Percentiles rank a stretch among this genome's conserved stretches.
phyloP scores from a whole-genome alignment of 2,797 vertebrate species.

The Cetoscarus ocellatus region DNA sequence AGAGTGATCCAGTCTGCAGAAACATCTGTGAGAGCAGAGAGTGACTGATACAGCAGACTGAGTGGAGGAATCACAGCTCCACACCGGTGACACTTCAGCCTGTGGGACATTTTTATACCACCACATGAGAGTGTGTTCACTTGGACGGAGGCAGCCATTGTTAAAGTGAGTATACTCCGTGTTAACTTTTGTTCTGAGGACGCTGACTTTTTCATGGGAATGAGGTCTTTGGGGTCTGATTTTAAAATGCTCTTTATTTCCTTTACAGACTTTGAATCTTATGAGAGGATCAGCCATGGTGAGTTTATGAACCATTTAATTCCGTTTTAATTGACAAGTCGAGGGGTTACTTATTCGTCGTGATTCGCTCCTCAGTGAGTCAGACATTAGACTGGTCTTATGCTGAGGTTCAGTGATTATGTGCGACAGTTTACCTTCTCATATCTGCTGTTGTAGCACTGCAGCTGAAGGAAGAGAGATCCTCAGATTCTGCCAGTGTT shows the following conservation, averaged over 20 bases:
- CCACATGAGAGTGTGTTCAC: slow-evolving; percentile 19
- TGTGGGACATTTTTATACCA: not conserved
- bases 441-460: slow-evolving; percentile 29
- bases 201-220: not conserved
- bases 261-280: slow-evolving; percentile 46
- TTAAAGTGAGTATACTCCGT: slow-evolving; percentile 49
- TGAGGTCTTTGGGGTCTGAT: not conserved
- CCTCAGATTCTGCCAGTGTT: slow-evolving; percentile 24
- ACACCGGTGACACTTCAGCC: not conserved
- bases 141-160: not conserved
- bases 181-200: not conserved
- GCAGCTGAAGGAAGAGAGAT: slow-evolving; percentile 31
- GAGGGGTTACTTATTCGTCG: too few species aligned
- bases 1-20: slow-evolving; percentile 25
- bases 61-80: not conserved
- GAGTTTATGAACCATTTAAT: slow-evolving; percentile 34
- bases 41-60: not conserved
- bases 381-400: too few species aligned
- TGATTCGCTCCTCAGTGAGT: too few species aligned
- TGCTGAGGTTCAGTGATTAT: not conserved
- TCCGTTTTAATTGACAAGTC: not conserved
- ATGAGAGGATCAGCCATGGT: slow-evolving; percentile 76
- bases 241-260: not conserved
- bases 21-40: slow-evolving; percentile 39
- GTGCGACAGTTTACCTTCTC: not conserved